phyloP scores from a whole-genome alignment of 2,888 invertebrate species.

The Lumbricus terrestris region DNA sequence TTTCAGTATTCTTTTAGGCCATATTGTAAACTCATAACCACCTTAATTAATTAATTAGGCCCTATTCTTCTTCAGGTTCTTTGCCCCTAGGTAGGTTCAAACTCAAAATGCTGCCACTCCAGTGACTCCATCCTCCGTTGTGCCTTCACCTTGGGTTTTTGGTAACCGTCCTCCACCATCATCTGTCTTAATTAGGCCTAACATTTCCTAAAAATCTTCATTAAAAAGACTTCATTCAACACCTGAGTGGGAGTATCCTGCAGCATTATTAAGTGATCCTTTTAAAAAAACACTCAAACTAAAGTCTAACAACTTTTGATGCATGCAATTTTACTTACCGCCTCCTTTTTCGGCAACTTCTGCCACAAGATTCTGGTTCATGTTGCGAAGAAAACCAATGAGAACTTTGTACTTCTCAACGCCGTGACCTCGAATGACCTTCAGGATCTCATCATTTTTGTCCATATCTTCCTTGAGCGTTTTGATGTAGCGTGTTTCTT shows the following conservation, averaged over 20 bases:
- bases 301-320: background rate
- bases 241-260: too few relatives aligned
- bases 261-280: too few relatives aligned
- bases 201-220: background rate
- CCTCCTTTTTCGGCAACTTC: slow-evolving; percentile 11
- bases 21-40: background rate
- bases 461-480: background rate
- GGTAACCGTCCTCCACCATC: too few relatives aligned
- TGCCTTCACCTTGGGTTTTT: too few relatives aligned
- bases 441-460: background rate
- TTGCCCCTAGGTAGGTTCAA: too few relatives aligned
- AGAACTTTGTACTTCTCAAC: background rate
- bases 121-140: too few relatives aligned
- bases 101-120: too few relatives aligned
- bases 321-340: background rate
- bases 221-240: too few relatives aligned
- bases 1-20: background rate
- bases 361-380: background rate
- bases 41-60: background rate
- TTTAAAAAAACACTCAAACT: too few relatives aligned
- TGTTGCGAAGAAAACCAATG: background rate
- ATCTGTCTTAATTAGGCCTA: background rate
- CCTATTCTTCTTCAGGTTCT: too few relatives aligned
- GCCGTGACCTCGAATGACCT: background rate
- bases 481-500: slow-evolving; percentile 10